A percentile compares a stretch with the other conserved stretches of the same genome.
Conservation (phyloP, 2,888 invertebrate genomes). For the Digitonthophagus gazella region DNA sequence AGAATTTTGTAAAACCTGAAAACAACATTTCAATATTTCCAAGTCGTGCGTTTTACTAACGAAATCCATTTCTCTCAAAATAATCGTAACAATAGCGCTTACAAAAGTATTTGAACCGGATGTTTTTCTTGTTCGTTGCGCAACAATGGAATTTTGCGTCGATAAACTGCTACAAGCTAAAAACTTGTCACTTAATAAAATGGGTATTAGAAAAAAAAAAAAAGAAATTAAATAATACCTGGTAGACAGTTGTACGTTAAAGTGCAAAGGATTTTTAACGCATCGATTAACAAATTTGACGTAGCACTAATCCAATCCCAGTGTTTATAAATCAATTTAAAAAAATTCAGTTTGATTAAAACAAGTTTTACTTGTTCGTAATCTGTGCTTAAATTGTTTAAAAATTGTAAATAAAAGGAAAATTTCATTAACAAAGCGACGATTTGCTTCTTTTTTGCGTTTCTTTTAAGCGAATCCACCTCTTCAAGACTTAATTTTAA, state of each 20-base stretch:
- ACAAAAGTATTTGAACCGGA: constrained; percentile 55
- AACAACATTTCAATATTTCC: constrained; percentile 50
- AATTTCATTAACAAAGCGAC: constrained; percentile 58
- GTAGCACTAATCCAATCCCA: constrained; percentile 68
- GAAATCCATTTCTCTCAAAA: constrained; percentile 55
- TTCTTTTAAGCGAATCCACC: constrained; percentile 49
- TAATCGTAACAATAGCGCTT: constrained; percentile 53
- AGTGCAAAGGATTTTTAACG: constrained; percentile 60
- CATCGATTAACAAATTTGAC: constrained; percentile 55
- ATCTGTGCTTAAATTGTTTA: constrained; percentile 61
- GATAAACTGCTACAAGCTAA: constrained; percentile 51
- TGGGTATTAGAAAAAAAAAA: no score
- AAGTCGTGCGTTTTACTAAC: constrained; percentile 52
- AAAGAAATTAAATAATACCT: constrained; percentile 53
- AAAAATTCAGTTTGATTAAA: constrained; percentile 57
- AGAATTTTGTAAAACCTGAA: constrained; percentile 56
- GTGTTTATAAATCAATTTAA: constrained; percentile 61
- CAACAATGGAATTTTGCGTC: constrained; percentile 54
- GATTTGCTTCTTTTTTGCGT: constrained; percentile 49
- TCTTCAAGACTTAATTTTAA: constrained; percentile 54
- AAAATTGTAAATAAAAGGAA: constrained; percentile 56
- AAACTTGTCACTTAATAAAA: constrained; percentile 44
- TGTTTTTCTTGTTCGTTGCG: constrained; percentile 54
- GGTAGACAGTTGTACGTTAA: constrained; percentile 62
- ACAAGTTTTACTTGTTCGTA: constrained; percentile 56